Percentiles rank a stretch among this genome's conserved stretches.
Evolutionary conservation across 2,113 vertebrate species (phyloP).

Genomic region (Colossoma macropomum): DNA sequence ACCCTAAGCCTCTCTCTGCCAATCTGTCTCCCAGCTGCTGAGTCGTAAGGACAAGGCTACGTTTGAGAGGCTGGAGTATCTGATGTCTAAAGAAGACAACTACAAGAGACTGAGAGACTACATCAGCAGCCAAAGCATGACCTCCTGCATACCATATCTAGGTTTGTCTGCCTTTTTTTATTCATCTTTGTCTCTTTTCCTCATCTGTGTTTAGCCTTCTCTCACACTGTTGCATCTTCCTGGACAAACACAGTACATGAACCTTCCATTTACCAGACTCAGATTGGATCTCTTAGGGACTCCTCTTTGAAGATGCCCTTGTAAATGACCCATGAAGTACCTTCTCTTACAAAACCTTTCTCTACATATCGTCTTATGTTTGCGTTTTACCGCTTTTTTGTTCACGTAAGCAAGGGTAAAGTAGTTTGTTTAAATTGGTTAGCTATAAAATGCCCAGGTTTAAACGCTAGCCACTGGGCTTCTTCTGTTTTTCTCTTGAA

Average conservation of each 20-base stretch:
- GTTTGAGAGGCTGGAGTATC: constrained; percentile 95
- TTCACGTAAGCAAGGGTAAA: not conserved
- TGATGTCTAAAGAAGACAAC: constrained; percentile 99
- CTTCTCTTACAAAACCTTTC: too few species aligned
- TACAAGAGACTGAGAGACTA: constrained; percentile 96
- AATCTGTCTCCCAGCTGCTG: constrained; percentile 78
- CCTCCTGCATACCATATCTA: constrained; percentile 97
- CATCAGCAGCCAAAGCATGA: constrained; percentile 98
- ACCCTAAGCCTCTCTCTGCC: not conserved
- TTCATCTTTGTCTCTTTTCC: not conserved
- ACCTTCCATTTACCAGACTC: not conserved
- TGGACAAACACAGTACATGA: not conserved
- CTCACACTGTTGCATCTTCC: not conserved
- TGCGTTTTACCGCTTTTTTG: not conserved
- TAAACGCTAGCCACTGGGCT: not conserved
- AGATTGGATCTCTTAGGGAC: not conserved
- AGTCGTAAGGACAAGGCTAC: constrained; percentile 97
- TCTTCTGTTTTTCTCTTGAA: not conserved
- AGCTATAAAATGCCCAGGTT: not conserved
- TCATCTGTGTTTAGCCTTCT: not conserved
- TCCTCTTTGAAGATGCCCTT: too few species aligned
- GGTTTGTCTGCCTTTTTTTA: constrained; percentile 76
- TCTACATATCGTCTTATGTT: not conserved
- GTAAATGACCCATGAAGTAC: too few species aligned
- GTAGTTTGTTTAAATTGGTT: constrained; percentile 19